Base-by-base conservation (phyloP, 1,140 invertebrate genomes). In the Chelonus insularis region DNA sequence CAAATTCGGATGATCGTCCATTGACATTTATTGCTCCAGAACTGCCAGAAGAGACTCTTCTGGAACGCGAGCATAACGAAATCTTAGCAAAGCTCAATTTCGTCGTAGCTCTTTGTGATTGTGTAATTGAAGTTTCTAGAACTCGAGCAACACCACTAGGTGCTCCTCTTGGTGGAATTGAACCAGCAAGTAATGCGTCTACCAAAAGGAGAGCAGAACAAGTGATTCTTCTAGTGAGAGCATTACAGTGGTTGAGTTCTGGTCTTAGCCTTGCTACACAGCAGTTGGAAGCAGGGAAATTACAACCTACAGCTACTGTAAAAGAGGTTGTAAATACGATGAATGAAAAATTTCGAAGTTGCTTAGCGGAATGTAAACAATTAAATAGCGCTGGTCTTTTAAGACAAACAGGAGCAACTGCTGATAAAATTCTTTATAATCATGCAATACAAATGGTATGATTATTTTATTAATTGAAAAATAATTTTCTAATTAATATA, bases 401-500 rank as follows among this genome's bases (percentile, higher is more conserved):
- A 60, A 84, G 88, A 34, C 87, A 86, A 73, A 86, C 90, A 32
- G 89, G 89, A 68, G 84, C 90, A 25, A 93, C 93, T 43, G 95
- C 95, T 66, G 96, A 98, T 77, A 95, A 94, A 79, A 91, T 98
- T 64, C 86, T 98, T 9, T 98, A 98, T 76, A 91, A 95, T 73
- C 91, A 98, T 82, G 95, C 96, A 52, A 94, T 98, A 67, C 91
- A 97, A 84, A 92, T 97, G 90, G 94, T 96, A 84, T 86, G n/a
- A n/a, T n/a, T n/a, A n/a, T 23, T 14, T 41, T 51, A 57, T 37
- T 50, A 21, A 7, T 41, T 29, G 37, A 43, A 32, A 9, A 41
- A 41, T 39, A 54, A 25, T 25, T 48, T 25, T 20, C 16, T 29
- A 37, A 37, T 48, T 1, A 0, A 41, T 41, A 51, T 36, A 34